Conservation (phyloP, 2,797 vertebrate genomes). For the Lutra lutra region DNA sequence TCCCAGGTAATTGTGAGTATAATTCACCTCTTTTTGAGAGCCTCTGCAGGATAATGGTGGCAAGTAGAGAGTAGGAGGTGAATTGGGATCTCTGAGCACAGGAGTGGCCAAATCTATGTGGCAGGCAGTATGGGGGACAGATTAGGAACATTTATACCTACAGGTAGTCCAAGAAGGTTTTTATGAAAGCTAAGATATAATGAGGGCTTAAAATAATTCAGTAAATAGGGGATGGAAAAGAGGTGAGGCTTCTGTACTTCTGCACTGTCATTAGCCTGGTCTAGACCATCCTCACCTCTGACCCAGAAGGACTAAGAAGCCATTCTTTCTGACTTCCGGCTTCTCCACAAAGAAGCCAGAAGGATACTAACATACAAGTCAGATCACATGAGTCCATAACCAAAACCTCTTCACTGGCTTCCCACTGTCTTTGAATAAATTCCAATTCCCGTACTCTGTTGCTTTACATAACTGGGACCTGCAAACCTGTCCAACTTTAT, state of each 20-base stretch:
- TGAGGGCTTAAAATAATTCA: neutral
- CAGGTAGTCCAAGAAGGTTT: neutral
- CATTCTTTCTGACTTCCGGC: neutral
- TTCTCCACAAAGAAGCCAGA: neutral
- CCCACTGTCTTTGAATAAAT: neutral
- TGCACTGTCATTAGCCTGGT: neutral
- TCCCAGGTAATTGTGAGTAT: neutral
- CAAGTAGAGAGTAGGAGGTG: rapidly evolving
- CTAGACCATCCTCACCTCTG: neutral
- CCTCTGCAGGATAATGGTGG: neutral
- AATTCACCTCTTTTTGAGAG: neutral
- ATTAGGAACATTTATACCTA: neutral
- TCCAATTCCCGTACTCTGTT: neutral
- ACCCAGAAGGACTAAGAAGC: neutral
- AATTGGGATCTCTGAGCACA: neutral
- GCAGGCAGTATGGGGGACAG: neutral
- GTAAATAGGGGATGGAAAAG: neutral
- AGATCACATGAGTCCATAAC: neutral
- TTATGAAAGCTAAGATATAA: neutral
- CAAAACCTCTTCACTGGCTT: neutral
- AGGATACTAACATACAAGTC: neutral
- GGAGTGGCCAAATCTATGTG: neutral
- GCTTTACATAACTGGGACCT: neutral
- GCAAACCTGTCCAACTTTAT: neutral
- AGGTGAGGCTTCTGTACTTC: neutral